Conservation (phyloP, 2,888 invertebrate genomes). For the Leptinotarsa juncta region DNA sequence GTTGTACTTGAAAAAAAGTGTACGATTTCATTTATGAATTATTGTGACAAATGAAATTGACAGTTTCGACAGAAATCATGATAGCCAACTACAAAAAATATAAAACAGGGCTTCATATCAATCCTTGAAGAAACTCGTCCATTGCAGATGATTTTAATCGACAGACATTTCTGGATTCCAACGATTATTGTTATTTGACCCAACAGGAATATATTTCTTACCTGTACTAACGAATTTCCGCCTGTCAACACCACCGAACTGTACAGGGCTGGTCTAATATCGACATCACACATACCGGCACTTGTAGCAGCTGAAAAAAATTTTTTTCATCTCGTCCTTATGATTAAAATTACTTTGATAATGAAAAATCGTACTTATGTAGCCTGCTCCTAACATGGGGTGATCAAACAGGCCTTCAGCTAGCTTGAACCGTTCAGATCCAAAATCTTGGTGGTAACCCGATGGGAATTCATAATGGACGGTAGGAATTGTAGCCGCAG, state of each 20-base stretch:
- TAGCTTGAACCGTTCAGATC: slow-evolving; percentile 91
- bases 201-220: slow-evolving; percentile 49
- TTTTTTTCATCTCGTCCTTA: not conserved
- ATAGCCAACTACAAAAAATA: not conserved
- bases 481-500: slow-evolving; percentile 88
- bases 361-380: slow-evolving; percentile 70
- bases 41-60: too few species aligned
- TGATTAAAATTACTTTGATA: not conserved
- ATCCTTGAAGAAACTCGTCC: too few species aligned
- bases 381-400: slow-evolving; percentile 90
- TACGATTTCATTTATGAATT: too few species aligned
- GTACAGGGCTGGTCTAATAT: slow-evolving; percentile 95
- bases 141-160: too few species aligned
- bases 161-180: too few species aligned
- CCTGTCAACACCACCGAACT: slow-evolving; percentile 96
- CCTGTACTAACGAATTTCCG: slow-evolving; percentile 90
- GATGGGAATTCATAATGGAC: slow-evolving; percentile 97
- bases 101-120: not conserved
- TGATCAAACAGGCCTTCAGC: slow-evolving; percentile 97
- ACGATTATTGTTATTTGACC: too few species aligned
- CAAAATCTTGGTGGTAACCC: slow-evolving; percentile 97
- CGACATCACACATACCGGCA: slow-evolving; percentile 97
- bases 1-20: too few species aligned
- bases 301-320: slow-evolving; percentile 75
- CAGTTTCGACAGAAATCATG: too few species aligned